Evolutionary conservation across 2,797 vertebrate species (phyloP).

Genomic region (Spondyliosoma cantharus): DNA sequence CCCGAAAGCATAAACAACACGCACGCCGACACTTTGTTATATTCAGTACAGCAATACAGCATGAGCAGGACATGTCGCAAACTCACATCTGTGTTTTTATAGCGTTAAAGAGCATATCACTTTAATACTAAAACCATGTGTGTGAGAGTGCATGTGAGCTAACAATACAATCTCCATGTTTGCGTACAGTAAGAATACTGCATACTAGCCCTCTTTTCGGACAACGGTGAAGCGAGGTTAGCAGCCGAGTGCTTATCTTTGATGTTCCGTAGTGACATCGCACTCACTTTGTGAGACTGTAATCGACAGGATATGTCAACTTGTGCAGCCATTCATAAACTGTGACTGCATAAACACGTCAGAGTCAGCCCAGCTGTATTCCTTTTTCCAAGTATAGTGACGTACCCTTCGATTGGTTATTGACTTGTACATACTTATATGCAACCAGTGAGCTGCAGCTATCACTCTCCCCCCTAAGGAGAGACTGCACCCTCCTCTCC

Average conservation of each 20-base stretch:
- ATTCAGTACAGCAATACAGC: background rate
- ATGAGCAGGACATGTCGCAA: background rate
- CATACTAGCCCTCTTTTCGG: background rate
- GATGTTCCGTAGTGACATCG: background rate
- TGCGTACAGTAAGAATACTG: background rate
- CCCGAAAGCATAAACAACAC: background rate
- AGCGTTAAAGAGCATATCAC: background rate
- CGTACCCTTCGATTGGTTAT: constrained; percentile 42
- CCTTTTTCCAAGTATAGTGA: constrained; percentile 22
- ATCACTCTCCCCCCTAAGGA: constrained; percentile 28
- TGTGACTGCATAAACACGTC: constrained; percentile 14
- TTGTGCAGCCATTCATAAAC: constrained; percentile 20
- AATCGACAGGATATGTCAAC: background rate
- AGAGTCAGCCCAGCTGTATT: background rate
- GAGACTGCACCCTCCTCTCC: constrained; percentile 44
- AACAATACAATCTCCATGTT: background rate
- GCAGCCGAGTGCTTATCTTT: constrained; percentile 11
- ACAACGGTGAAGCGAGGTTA: background rate
- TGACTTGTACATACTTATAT: constrained; percentile 47
- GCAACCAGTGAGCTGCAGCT: constrained; percentile 47
- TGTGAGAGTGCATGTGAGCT: background rate
- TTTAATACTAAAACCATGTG: background rate
- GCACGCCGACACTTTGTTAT: background rate
- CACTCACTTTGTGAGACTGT: background rate
- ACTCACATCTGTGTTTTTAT: background rate